Conservation (phyloP, 2,797 vertebrate genomes). For the Cyprinella venusta region DNA sequence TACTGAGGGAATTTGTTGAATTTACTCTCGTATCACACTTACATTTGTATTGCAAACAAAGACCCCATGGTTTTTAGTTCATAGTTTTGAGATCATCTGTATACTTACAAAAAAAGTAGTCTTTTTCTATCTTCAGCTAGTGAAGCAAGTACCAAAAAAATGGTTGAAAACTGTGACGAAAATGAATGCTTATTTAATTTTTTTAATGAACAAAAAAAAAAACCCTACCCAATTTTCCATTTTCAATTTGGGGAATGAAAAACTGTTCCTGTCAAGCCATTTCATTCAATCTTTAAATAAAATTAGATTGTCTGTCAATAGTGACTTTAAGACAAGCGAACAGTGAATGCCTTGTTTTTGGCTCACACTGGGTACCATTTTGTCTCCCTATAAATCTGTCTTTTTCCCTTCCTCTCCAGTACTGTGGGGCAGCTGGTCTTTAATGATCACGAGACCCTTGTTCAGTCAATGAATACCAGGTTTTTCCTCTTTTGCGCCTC, state of each 20-base stretch:
- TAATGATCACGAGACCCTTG: constrained; percentile 16
- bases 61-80: background rate
- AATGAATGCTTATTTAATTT: background rate
- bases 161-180: background rate
- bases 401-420: constrained; percentile 1
- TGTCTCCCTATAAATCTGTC: constrained; percentile 26
- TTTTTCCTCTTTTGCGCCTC: background rate
- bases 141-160: background rate
- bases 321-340: constrained; percentile 20
- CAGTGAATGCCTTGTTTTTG: constrained; percentile 42
- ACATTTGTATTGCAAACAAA: background rate
- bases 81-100: background rate
- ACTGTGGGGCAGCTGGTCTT: constrained; percentile 8
- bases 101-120: background rate
- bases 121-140: background rate
- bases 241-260: no score
- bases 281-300: constrained; percentile 1
- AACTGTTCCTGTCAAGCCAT: background rate
- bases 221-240: no score
- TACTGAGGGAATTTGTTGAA: background rate
- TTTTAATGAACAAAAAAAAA: no score
- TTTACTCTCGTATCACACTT: background rate
- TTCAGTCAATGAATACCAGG: constrained; percentile 8
- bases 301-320: constrained; percentile 13
- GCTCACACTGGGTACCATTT: constrained; percentile 19